Evolutionary conservation across 2,113 vertebrate species (phyloP).

Genomic region (Nothobranchius furzeri): DNA sequence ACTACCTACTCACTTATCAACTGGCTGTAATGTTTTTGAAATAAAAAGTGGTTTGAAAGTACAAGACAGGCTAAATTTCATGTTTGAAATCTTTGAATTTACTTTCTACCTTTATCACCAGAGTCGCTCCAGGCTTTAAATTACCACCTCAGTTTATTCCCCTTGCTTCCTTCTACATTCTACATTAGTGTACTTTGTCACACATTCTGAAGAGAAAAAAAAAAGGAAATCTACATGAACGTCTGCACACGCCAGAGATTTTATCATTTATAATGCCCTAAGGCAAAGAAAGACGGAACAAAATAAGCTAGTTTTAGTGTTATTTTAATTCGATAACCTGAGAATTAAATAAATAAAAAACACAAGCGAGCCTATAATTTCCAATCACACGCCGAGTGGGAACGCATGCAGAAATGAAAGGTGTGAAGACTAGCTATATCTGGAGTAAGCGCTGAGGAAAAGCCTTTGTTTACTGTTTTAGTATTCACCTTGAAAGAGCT

Average conservation of each 20-base stretch:
- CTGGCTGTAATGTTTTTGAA: too few species aligned
- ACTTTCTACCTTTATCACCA: conserved; percentile 15
- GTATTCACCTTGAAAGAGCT: conserved; percentile 46
- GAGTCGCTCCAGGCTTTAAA: conserved; percentile 28
- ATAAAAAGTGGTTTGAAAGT: too few species aligned
- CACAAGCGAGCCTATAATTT: neutral
- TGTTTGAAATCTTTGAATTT: too few species aligned
- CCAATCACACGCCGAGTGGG: neutral
- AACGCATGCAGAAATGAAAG: neutral
- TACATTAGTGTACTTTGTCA: neutral
- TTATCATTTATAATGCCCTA: neutral
- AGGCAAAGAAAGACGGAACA: neutral
- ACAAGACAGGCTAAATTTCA: too few species aligned
- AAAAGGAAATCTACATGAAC: neutral
- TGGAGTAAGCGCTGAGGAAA: neutral
- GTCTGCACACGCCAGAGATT: neutral
- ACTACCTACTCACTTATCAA: too few species aligned
- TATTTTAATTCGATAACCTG: conserved; percentile 9
- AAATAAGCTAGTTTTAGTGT: neutral
- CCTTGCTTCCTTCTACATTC: neutral
- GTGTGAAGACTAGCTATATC: conserved; percentile 19
- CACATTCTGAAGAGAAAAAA: conserved; percentile 1
- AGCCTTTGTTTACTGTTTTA: conserved; percentile 3
- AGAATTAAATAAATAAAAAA: conserved; percentile 1
- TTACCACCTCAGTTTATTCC: conserved; percentile 5